Base-by-base conservation (phyloP, 2,113 vertebrate genomes). In the Protomyctophum bolini region DNA sequence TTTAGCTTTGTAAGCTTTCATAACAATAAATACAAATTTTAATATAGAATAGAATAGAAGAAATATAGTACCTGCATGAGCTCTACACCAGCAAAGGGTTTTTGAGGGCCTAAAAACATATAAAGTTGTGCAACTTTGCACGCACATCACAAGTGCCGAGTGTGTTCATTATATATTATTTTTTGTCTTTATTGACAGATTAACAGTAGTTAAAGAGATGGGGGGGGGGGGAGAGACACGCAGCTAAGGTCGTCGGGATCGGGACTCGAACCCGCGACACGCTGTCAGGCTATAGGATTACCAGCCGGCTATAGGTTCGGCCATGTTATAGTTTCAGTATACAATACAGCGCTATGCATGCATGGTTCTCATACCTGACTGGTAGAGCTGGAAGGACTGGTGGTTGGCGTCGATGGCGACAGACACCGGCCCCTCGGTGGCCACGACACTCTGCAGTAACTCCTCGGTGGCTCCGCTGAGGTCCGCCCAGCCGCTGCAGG, bases 301-400 rank as follows among this genome's bases (percentile, higher is more conserved):
- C 21, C 21, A 21, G 21, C 21, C 21, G n/a, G n/a, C n/a, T n/a
- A n/a, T 21, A 21, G 21, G 21, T 21, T 21, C 21, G 21, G 21
- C 21, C 21, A 21, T 21, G 21, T 21, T 21, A 21, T 21, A 21
- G 21, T 21, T 21, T 21, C 21, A 21, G 21, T 21, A 21, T 21
- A 21, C 21, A 21, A 21, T 21, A 28, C 7, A 29, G n/a, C 10
- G 0, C 12, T 60, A n/a, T n/a, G n/a, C n/a, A n/a, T n/a, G 29
- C 14, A 57, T 50, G 15, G 29, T 45, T 68, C 86, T 74, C 66
- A 95, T n/a, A n/a, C 94, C 94, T 68, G 88, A 90, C 12, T 89
- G 80, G 72, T 95, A 96, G 49, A 95, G 95, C 85, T 93, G 90
- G 83, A 96, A 95, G 2, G 93, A 94, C 8, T 70, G 9, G 10